Conservation (phyloP, 2,888 invertebrate species). For the Linyphia triangularis region DNA sequence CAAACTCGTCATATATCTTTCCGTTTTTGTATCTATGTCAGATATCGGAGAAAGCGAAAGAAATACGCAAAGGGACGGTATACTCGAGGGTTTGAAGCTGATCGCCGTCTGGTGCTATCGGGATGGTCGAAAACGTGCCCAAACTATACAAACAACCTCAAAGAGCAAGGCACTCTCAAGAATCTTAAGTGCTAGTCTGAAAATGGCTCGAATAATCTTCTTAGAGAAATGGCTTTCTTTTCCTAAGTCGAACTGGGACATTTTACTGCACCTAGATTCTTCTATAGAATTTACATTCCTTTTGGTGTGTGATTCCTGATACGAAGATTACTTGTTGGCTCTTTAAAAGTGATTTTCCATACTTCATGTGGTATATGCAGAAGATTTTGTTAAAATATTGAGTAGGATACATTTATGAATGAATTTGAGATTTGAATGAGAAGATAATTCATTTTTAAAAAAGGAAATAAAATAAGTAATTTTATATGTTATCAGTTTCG, state of each 20-base stretch:
- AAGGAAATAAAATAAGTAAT: too few species aligned
- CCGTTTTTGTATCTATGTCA: slow-evolving; percentile 53
- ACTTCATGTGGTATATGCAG: too few species aligned
- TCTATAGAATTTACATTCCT: too few species aligned
- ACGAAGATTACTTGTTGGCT: too few species aligned
- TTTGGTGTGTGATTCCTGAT: too few species aligned
- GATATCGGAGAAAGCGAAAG: slow-evolving; percentile 27
- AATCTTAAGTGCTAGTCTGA: slow-evolving; percentile 60
- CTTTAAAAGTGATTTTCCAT: too few species aligned
- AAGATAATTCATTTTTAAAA: too few species aligned
- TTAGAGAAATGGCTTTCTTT: slow-evolving; percentile 32
- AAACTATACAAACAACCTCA: slow-evolving; percentile 43
- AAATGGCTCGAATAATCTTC: slow-evolving; percentile 67
- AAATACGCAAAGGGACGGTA: slow-evolving; percentile 42
- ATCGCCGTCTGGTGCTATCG: slow-evolving; percentile 54
- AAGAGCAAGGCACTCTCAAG: slow-evolving; percentile 41
- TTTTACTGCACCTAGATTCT: not conserved
- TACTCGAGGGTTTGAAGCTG: slow-evolving; percentile 45
- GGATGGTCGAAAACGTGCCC: slow-evolving; percentile 42
- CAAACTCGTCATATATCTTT: slow-evolving; percentile 19
- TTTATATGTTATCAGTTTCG: too few species aligned
- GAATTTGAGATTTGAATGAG: too few species aligned
- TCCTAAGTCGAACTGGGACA: not conserved
- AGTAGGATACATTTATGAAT: too few species aligned
- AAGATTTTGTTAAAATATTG: too few species aligned